Conservation (phyloP, 2,797 vertebrate species). For the Poeciliopsis presidionis region DNA sequence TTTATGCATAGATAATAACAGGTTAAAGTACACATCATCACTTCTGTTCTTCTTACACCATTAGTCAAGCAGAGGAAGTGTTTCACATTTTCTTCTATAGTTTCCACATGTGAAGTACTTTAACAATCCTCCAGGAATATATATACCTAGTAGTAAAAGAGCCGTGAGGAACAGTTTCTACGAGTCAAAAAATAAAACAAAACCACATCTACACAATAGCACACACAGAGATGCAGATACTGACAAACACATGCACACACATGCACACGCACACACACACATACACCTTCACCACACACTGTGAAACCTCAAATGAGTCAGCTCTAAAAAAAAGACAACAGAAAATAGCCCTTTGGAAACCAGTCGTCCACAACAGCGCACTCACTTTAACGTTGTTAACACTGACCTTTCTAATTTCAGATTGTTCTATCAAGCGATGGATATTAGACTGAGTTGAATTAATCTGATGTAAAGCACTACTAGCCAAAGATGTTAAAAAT, state of each 20-base stretch:
- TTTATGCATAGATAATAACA: not conserved
- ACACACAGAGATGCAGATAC: not conserved
- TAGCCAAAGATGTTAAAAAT: not conserved
- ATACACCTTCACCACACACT: slow-evolving; percentile 2
- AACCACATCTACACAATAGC: not conserved
- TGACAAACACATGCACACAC: slow-evolving; percentile 1
- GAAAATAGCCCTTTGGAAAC: slow-evolving; percentile 36
- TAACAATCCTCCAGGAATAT: not conserved
- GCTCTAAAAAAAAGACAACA: slow-evolving; percentile 41
- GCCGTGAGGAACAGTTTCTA: not conserved
- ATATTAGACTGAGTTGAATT: not conserved
- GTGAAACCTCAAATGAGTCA: slow-evolving; percentile 27
- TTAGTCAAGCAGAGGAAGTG: not conserved
- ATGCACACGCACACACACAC: not conserved
- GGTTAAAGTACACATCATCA: not conserved
- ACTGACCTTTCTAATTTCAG: not conserved
- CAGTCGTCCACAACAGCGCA: slow-evolving; percentile 21
- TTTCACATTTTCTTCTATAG: not conserved
- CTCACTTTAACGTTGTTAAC: not conserved
- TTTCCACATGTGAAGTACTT: not conserved
- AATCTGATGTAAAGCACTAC: not conserved
- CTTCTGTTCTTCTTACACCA: not conserved
- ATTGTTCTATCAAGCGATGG: not conserved
- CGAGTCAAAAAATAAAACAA: not conserved
- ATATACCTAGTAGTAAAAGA: not conserved